Conservation (phyloP, 2,888 invertebrate species). For the Bembecia ichneumoniformis region DNA sequence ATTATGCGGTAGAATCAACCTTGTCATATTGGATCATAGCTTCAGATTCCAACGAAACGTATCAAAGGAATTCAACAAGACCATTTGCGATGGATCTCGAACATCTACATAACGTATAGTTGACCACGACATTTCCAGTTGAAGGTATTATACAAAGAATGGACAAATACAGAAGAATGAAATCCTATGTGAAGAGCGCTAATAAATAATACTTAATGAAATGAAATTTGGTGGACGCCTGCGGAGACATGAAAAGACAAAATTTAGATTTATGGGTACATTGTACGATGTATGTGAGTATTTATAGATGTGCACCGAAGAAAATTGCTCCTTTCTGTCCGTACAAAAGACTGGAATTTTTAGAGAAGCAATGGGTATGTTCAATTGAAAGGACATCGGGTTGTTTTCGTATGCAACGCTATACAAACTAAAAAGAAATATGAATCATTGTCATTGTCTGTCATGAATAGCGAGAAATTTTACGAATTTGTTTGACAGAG, state of each 20-base stretch:
- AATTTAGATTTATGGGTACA: slow-evolving; percentile 48
- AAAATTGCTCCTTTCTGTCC: slow-evolving; percentile 48
- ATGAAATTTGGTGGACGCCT: slow-evolving; percentile 44
- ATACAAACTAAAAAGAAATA: background rate
- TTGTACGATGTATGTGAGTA: slow-evolving; percentile 22
- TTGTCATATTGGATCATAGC: slow-evolving; percentile 18
- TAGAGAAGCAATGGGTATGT: slow-evolving; percentile 30
- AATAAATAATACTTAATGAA: slow-evolving; percentile 36
- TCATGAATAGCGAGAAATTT: slow-evolving; percentile 17
- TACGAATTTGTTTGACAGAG: slow-evolving; percentile 8
- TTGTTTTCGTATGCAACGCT: slow-evolving; percentile 28
- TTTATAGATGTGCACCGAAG: slow-evolving; percentile 39
- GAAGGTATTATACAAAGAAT: slow-evolving; percentile 32
- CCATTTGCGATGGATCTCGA: slow-evolving; percentile 15
- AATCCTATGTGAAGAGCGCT: slow-evolving; percentile 29
- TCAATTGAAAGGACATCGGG: slow-evolving; percentile 28
- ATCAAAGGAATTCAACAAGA: slow-evolving; percentile 19
- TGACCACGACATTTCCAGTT: slow-evolving; percentile 25
- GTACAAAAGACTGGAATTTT: slow-evolving; percentile 24
- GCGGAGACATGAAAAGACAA: slow-evolving; percentile 31
- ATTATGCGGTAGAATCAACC: slow-evolving; percentile 13
- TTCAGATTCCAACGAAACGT: slow-evolving; percentile 9
- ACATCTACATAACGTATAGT: slow-evolving; percentile 26
- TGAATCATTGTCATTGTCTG: background rate
- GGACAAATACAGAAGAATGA: slow-evolving; percentile 46